Base-by-base conservation (phyloP, 2,888 invertebrate species). In the Drosophila prostipennis region DNA sequence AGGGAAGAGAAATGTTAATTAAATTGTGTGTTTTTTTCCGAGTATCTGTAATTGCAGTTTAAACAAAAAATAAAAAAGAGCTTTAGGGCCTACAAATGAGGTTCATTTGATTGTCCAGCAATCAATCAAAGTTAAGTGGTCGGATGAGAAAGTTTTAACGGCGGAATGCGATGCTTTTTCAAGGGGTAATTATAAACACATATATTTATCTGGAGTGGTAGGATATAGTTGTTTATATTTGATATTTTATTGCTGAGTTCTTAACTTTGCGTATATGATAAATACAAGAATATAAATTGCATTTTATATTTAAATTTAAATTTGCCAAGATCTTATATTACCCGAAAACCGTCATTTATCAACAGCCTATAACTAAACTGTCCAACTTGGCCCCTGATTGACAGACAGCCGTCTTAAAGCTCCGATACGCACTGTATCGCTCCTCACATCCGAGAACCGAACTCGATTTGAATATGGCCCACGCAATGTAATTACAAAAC, bases 401-500 rank as follows among this genome's bases (percentile, higher is more conserved):
- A 65, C 37, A 16, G 61, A 48, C 64, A 63, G 34, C 48, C 54
- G 52, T 54, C 55, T 53, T 65, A 65, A 1, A 45, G 32, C 55
- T 2, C n/a, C 68, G 68, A 53, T 45, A 65, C 43, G 68, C 64
- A 68, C 71, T 53, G 72, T 55, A 57, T 54, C 53, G 42, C 37
- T 29, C 8, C 40, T 19, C 72, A 74, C 59, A 65, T 79, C 82
- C 8, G 6, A 34, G 13, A 34, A 6, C 6, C 16, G 55, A 68
- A 69, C 68, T 72, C 65, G 67, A 88, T 83, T 87, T 83, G 78
- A 83, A 83, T 83, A 68, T 80, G 75, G 77, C 82, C 82, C 82
- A 83, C 82, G 83, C 82, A 86, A 72, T 64, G 61, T 74, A 64
- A 77, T 78, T 78, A 71, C 77, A 64, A 79, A 55, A 52, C 77